phyloP scores from a whole-genome alignment of 2,888 invertebrate species.

The Acholoe squamosa region DNA sequence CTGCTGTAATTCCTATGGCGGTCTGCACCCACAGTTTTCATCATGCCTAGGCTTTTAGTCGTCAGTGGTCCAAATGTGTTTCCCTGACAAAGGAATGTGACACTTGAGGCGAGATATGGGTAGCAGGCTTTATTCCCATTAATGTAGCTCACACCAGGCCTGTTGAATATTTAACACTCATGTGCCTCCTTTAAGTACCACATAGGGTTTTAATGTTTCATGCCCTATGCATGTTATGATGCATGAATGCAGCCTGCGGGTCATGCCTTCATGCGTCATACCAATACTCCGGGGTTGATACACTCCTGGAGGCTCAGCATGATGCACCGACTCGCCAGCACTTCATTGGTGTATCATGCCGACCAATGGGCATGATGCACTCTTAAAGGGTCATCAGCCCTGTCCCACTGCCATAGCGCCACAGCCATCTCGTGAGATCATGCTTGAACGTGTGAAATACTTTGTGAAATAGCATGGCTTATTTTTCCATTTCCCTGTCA shows the following conservation, averaged over 20 bases:
- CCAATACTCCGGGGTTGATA: no score
- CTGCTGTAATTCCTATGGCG: no score
- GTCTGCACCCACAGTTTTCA: not conserved
- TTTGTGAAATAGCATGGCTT: conserved; percentile 19
- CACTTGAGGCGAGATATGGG: not conserved
- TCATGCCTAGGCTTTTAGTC: conserved; percentile 10
- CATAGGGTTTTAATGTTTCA: no score
- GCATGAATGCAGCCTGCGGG: no score
- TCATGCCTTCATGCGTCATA: no score
- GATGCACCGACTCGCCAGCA: no score
- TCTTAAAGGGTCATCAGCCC: no score
- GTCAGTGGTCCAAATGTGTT: conserved; percentile 17
- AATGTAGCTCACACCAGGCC: not conserved
- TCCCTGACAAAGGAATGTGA: conserved; percentile 38
- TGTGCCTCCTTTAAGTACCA: no score
- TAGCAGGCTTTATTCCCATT: conserved; percentile 4
- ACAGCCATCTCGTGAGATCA: not conserved
- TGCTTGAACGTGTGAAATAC: conserved; percentile 5
- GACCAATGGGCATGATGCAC: no score
- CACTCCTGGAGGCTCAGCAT: no score
- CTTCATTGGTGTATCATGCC: no score
- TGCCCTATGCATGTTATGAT: no score
- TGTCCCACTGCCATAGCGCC: not conserved
- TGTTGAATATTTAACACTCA: conserved; percentile 28
- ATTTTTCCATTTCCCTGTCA: conserved; percentile 1